Base-by-base conservation (phyloP, 2,113 vertebrate species). In the Hemibagrus wyckioides region DNA sequence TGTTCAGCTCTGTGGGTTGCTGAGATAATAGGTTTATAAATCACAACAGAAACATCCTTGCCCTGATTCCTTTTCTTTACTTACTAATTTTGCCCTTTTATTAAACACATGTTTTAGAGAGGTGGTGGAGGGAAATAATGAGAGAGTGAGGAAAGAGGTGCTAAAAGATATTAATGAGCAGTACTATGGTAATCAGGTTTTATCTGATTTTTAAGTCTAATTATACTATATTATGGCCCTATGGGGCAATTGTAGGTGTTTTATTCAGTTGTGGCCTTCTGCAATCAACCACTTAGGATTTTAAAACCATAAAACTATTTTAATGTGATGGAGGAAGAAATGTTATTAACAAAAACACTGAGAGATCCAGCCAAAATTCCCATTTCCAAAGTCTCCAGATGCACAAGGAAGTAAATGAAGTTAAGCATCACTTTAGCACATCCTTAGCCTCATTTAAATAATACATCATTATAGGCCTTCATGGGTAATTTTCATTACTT, bases 21-120 rank as follows among this genome's bases (percentile, higher is more conserved):
- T 50, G 84, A 92, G 91, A 75, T 93, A 94, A 94, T 94, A 94
- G 93, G 90, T 80, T 84, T 91, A 94, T 94, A 93, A 94, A 94
- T 94, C 94, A 94, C 88, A 75, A 56, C 54, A 87, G 54, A 86
- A 90, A 91, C 85, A 88, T 89, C 91, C 86, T 88, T 85, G 41
- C 71, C 71, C 54, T 33, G 52, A 76, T 85, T 30, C 71, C 15
- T 63, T 82, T 86, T 69, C 56, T 63, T 54, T 73, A 52, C 77
- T 81, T 76, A 82, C 77, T 54, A 23, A 82, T 75, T 80, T 44
- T 61, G 54, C 41, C 67, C 76, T 80, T 82, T 82, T 87, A 82
- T 87, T 87, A 87, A 81, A 75, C 13, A 79, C 61, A 48, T 59
- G 39, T 87, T 81, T 73, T 41, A 25, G 54, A 75, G 39, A 59